Conservation (phyloP, 1,140 invertebrate genomes). For the Pentalonia nigronervosa region DNA sequence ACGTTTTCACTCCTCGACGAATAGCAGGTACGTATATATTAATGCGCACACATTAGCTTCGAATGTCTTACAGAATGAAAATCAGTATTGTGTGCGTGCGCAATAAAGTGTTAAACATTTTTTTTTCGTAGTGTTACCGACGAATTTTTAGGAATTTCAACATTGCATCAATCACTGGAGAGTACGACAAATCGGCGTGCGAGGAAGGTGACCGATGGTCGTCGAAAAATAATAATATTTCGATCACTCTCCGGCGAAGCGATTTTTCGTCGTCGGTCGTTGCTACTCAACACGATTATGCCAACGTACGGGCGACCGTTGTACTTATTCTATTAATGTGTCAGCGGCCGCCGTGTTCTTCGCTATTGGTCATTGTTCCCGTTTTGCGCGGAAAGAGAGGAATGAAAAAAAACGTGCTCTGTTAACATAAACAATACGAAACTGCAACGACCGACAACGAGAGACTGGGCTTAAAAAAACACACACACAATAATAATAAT, state of each 20-base stretch:
- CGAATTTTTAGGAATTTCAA: background rate
- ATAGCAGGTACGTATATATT: background rate
- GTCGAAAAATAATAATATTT: background rate
- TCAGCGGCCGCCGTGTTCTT: background rate
- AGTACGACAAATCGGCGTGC: background rate
- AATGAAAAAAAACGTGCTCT: constrained; percentile 35
- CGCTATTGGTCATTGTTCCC: constrained; percentile 11
- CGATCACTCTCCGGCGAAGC: background rate
- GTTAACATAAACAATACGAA: constrained; percentile 36
- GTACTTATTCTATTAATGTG: background rate
- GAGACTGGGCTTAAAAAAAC: background rate
- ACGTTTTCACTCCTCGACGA: background rate
- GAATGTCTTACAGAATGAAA: too few species aligned
- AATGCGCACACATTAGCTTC: background rate
- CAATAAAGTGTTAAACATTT: background rate
- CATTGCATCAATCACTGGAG: background rate
- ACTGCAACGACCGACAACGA: background rate
- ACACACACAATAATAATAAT: background rate
- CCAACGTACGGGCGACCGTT: background rate
- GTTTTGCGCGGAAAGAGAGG: constrained; percentile 26
- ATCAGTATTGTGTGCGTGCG: too few species aligned
- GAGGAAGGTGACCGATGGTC: background rate
- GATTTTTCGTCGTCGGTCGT: background rate
- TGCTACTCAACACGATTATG: background rate
- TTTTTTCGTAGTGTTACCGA: background rate